phyloP scores from a whole-genome alignment of 2,113 vertebrate species.

The Picathartes gymnocephalus region DNA sequence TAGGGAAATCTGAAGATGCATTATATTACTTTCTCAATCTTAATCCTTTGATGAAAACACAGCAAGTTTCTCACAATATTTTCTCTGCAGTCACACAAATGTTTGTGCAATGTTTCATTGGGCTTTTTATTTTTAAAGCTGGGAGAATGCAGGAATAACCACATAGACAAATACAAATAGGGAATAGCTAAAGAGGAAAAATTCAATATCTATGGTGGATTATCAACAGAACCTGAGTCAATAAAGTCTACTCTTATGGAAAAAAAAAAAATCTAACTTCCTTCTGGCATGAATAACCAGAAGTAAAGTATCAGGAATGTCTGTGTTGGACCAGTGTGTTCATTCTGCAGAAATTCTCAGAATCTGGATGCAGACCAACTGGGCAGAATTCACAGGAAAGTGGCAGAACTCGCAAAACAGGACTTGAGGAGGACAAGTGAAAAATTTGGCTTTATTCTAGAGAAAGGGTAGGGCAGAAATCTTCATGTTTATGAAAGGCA shows the following conservation, averaged over 20 bases:
- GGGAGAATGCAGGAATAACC: neutral
- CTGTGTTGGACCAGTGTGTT: neutral
- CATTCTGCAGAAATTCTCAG: neutral
- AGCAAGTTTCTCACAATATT: neutral
- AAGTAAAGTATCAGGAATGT: neutral
- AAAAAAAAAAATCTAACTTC: neutral
- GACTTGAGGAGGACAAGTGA: neutral
- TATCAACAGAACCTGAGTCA: neutral
- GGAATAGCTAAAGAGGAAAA: neutral
- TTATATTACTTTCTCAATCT: neutral
- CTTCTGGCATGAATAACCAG: neutral
- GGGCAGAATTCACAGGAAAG: neutral
- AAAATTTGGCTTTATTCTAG: neutral
- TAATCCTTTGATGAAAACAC: neutral
- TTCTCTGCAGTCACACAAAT: neutral
- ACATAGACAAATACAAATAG: neutral
- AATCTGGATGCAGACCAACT: neutral
- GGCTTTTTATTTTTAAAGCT: neutral
- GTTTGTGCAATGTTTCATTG: neutral
- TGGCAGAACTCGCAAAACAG: neutral
- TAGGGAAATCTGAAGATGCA: neutral
- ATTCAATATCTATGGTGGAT: neutral
- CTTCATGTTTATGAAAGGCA: neutral
- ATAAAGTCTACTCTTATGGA: neutral
- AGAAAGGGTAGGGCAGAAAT: neutral